phyloP scores from a whole-genome alignment of 1,140 invertebrate species.

The Panagrolaimus sp. region DNA sequence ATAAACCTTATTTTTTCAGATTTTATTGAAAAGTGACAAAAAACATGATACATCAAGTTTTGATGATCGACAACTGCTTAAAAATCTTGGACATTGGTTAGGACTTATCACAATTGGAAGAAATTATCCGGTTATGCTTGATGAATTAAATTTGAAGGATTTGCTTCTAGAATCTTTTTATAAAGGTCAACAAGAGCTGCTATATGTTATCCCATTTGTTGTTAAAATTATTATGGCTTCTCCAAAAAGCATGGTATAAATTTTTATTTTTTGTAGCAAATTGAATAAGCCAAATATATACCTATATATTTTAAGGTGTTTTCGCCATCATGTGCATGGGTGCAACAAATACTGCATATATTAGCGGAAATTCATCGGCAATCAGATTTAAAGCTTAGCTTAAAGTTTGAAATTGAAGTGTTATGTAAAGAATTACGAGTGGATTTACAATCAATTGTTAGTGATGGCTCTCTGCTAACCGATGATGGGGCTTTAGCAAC shows the following conservation, averaged over 20 bases:
- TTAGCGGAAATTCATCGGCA: constrained; percentile 94
- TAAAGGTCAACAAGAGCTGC: constrained; percentile 88
- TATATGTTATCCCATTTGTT: constrained; percentile 97
- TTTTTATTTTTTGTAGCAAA: constrained; percentile 80
- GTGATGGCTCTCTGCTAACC: no score
- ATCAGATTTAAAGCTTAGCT: constrained; percentile 82
- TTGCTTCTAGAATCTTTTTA: constrained; percentile 91
- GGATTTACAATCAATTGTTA: no score
- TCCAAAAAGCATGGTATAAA: no score
- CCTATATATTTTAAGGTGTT: constrained; percentile 63
- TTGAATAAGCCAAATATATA: no score
- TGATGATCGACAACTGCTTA: constrained; percentile 87
- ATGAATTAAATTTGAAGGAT: constrained; percentile 85
- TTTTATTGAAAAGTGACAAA: constrained; percentile 90
- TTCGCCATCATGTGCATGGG: constrained; percentile 95
- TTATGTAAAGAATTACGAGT: no score
- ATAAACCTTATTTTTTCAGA: constrained; percentile 36
- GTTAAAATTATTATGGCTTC: constrained; percentile 96
- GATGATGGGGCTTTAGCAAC: no score
- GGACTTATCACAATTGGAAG: constrained; percentile 90
- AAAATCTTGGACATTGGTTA: constrained; percentile 97
- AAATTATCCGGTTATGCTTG: constrained; percentile 76
- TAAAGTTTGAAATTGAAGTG: constrained; percentile 99
- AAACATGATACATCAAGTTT: constrained; percentile 73
- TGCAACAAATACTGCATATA: constrained; percentile 94